These are phyloP conservation scores for Zeuzera pyrina DNA, from an alignment of 2,888 invertebrate species.

Conservation along the genomic window DNA sequence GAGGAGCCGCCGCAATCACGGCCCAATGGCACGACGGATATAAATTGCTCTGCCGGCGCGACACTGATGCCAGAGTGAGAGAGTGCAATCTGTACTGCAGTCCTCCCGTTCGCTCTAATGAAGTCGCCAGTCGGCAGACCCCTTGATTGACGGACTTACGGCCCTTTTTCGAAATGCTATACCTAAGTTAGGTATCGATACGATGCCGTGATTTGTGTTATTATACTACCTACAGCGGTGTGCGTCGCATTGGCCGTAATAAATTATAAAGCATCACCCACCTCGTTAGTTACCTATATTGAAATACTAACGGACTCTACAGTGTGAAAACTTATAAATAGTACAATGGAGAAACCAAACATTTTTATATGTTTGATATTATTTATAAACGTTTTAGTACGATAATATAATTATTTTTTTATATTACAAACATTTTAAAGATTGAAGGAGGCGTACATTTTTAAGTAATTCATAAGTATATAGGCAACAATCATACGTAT, in stretches of 20 bases:
- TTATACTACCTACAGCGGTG: conserved; percentile 25
- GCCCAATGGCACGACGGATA: conserved; percentile 74
- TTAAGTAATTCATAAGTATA: too few species aligned
- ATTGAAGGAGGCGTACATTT: too few species aligned
- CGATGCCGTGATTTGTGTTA: conserved; percentile 57
- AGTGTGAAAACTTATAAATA: too few species aligned
- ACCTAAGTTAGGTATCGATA: conserved; percentile 48
- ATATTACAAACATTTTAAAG: too few species aligned
- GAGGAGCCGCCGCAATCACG: conserved; percentile 74
- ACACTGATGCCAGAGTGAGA: conserved; percentile 55
- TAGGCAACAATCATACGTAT: too few species aligned
- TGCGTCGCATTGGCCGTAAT: conserved; percentile 29
- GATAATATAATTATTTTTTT: too few species aligned
- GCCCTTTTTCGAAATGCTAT: conserved; percentile 58
- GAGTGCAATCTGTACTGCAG: conserved; percentile 14
- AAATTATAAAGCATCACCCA: too few species aligned
- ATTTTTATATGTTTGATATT: too few species aligned
- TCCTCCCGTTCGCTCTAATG: conserved; percentile 56
- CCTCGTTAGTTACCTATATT: too few species aligned
- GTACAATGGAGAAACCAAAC: too few species aligned
- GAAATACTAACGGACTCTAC: too few species aligned
- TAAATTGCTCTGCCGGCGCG: conserved; percentile 70
- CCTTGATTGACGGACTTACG: conserved; percentile 64
- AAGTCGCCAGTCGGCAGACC: conserved; percentile 59
- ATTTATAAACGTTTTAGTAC: too few species aligned